A percentile compares a stretch with the other conserved stretches of the same genome.
Evolutionary conservation across 2,797 vertebrate species (phyloP).

Genomic region (Hyperoplus lanceolatus): DNA sequence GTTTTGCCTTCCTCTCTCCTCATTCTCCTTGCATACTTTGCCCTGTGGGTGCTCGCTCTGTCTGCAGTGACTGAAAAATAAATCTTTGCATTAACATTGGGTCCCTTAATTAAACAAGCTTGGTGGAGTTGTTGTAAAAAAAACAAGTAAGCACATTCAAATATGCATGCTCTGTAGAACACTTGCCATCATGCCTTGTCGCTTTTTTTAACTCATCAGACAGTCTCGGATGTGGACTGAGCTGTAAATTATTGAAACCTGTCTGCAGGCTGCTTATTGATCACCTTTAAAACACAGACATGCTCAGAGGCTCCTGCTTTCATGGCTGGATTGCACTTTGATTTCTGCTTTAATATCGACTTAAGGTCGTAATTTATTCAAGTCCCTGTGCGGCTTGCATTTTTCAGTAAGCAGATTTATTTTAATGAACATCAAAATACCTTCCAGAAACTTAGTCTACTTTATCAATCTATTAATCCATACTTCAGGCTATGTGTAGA

Average conservation of each 20-base stretch:
- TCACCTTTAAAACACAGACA: slow-evolving; percentile 66
- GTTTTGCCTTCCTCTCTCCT: slow-evolving; percentile 48
- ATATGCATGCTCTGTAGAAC: slow-evolving; percentile 23
- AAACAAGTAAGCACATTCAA: slow-evolving; percentile 4
- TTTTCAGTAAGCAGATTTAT: slow-evolving; percentile 43
- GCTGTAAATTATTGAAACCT: slow-evolving; percentile 81
- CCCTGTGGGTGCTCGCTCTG: slow-evolving; percentile 8
- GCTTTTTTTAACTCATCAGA: slow-evolving; percentile 39
- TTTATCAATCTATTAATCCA: slow-evolving; percentile 59
- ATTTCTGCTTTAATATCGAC: slow-evolving; percentile 69
- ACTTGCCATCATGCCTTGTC: not conserved
- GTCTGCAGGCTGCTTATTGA: slow-evolving; percentile 81
- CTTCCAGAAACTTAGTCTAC: not conserved
- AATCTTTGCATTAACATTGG: slow-evolving; percentile 36
- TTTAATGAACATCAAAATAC: slow-evolving; percentile 35
- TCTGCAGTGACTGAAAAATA: slow-evolving; percentile 42
- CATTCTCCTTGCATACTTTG: slow-evolving; percentile 9
- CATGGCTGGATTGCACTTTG: slow-evolving; percentile 65
- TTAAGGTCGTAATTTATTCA: slow-evolving; percentile 55
- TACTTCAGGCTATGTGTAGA: slow-evolving; percentile 14
- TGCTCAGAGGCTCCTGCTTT: slow-evolving; percentile 50
- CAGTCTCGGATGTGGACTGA: slow-evolving; percentile 56
- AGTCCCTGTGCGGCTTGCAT: slow-evolving; percentile 8
- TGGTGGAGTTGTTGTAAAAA: slow-evolving; percentile 26
- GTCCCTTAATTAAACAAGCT: slow-evolving; percentile 40